Evolutionary conservation across 2,113 vertebrate species (phyloP).

Genomic region (Anguilla rostrata): DNA sequence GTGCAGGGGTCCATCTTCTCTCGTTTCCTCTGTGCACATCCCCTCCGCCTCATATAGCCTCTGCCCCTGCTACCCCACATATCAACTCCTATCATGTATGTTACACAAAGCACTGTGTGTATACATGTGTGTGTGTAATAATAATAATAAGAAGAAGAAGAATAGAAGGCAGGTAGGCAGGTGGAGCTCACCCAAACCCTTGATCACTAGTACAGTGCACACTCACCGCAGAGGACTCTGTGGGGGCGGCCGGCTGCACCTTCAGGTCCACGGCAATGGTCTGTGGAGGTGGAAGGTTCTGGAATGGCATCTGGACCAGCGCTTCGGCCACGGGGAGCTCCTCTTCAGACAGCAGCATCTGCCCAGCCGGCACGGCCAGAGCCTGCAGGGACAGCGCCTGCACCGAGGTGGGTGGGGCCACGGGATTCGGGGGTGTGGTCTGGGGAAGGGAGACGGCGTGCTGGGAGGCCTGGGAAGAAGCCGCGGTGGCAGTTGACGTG

Average conservation of each 20-base stretch:
- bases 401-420: conserved; percentile 75
- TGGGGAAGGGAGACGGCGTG: background rate
- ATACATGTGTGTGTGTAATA: background rate
- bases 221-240: conserved; percentile 79
- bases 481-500: conserved; percentile 62
- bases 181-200: background rate
- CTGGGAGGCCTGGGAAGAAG: conserved; percentile 58
- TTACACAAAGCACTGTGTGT: background rate
- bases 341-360: conserved; percentile 80
- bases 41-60: conserved; percentile 81
- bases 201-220: background rate
- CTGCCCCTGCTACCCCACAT: conserved; percentile 42
- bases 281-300: conserved; percentile 85
- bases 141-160: background rate
- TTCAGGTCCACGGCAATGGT: conserved; percentile 92
- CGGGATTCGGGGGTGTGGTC: conserved; percentile 51
- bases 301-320: conserved; percentile 86
- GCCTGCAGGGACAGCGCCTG: conserved; percentile 79
- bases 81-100: conserved; percentile 22
- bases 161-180: background rate
- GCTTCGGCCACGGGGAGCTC: conserved; percentile 85
- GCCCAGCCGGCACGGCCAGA: conserved; percentile 81
- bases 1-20: conserved; percentile 64
- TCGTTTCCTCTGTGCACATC: conserved; percentile 73
- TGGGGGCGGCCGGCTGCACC: conserved; percentile 73